Evolutionary conservation across 2,113 vertebrate genomes (phyloP), one percentile per base, ranked within the genome.

Genomic region (Morone saxatilis): DNA sequence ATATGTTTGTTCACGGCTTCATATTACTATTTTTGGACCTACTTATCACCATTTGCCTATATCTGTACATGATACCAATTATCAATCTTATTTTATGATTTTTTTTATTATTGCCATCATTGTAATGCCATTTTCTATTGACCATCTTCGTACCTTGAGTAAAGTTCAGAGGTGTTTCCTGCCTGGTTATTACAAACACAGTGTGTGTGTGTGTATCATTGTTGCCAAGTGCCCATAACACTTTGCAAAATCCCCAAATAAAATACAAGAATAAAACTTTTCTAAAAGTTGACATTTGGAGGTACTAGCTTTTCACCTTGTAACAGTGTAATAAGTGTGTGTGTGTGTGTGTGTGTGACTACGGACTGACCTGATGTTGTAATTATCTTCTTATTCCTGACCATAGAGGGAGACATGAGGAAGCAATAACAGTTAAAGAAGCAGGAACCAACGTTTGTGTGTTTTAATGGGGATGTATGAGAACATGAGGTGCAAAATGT

Each of bases 401-500:
- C 47, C 53, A 43, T 7, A 69, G 53, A 70, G 43, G 61, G 57
- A 87, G 36, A 72, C 12, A 1, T 8, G 14, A 4, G 74, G 82
- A 88, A 85, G 87, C 74, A 80, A 80, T 83, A 83, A 81, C 66
- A 85, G 43, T 83, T 71, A 76, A 56, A 74, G 36, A 40, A 47
- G n/a, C 43, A 59, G 47, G 45, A 48, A 17, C 36, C 9, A 50
- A 36, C 47, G 19, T 69, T 50, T 62, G 68, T 25, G 45, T 40
- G 43, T 19, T 79, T 71, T 84, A 89, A 88, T 82, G 69, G 54
- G n/a, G 48, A 63, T 59, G 25, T 62, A 40, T 51, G 20, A 56
- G 45, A 59, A 72, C 70, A 67, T 51, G 11, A 74, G 70, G 47
- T 54, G 41, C 71, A 71, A 89, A 92, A 87, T 86, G 74, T 76